A percentile compares a stretch with the other conserved stretches of the same genome.
Conservation (phyloP, 2,888 invertebrate genomes). For the Julus scandinavius region DNA sequence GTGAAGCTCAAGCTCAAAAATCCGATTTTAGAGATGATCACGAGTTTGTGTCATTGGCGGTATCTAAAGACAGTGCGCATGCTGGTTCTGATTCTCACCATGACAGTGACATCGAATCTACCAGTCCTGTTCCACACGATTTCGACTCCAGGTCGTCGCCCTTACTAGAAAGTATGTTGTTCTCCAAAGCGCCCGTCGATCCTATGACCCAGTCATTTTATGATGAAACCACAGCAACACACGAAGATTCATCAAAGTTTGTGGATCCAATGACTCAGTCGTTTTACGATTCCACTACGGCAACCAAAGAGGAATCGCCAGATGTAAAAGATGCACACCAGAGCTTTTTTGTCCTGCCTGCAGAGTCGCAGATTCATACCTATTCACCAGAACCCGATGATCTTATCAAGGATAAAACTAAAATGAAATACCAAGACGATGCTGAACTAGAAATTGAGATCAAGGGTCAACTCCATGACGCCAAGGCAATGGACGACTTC, state of each 20-base stretch:
- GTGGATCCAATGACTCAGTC: constrained; percentile 57
- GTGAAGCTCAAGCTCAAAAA: not conserved
- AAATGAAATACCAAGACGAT: not conserved
- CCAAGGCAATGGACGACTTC: constrained; percentile 54
- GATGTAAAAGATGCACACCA: not conserved
- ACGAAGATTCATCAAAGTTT: constrained; percentile 24
- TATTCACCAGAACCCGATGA: not conserved
- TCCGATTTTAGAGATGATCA: not conserved
- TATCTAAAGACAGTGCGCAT: not conserved
- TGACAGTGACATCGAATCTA: not conserved
- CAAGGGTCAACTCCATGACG: constrained; percentile 41
- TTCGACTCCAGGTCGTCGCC: not conserved
- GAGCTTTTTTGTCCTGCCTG: not conserved
- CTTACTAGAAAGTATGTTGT: not conserved
- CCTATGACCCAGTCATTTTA: constrained; percentile 59
- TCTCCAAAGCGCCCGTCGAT: constrained; percentile 53
- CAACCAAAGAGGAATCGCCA: constrained; percentile 16
- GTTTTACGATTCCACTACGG: constrained; percentile 56
- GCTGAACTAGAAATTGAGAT: not conserved
- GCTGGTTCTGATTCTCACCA: not conserved
- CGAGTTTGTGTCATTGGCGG: not conserved
- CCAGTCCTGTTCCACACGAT: not conserved
- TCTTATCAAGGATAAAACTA: not conserved
- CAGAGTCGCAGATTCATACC: not conserved
- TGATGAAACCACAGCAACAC: constrained; percentile 55